These are phyloP conservation scores for Lagocephalus sceleratus DNA, from an alignment of 2,797 vertebrate species.

Conservation along the genomic window DNA sequence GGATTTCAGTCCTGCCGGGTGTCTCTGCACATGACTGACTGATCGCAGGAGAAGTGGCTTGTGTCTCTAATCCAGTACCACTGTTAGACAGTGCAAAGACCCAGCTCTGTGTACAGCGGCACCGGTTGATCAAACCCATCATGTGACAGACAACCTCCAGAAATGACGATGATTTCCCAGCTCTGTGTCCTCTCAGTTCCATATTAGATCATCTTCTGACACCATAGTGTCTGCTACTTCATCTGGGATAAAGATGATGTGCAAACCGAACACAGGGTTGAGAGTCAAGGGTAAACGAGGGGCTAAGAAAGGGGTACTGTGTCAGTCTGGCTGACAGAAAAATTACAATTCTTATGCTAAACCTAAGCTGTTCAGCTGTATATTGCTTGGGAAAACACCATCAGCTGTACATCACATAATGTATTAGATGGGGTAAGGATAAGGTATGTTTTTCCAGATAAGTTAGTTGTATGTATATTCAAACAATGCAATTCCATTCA, in stretches of 20 bases:
- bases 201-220: slow-evolving; percentile 66
- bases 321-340: slow-evolving; percentile 59
- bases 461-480: too few relatives aligned
- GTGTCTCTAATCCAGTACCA: slow-evolving; percentile 75
- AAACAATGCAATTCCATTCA: too few relatives aligned
- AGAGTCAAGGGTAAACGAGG: slow-evolving; percentile 64
- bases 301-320: slow-evolving; percentile 42
- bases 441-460: slow-evolving; percentile 1
- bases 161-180: slow-evolving; percentile 69
- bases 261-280: slow-evolving; percentile 56
- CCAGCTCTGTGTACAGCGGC: slow-evolving; percentile 65
- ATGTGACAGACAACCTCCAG: slow-evolving; percentile 69
- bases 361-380: slow-evolving; percentile 29
- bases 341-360: slow-evolving; percentile 6
- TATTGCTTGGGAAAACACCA: slow-evolving; percentile 17
- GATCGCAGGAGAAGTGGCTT: slow-evolving; percentile 72
- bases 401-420: slow-evolving; percentile 8
- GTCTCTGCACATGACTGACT: slow-evolving; percentile 68
- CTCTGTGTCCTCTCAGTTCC: slow-evolving; percentile 63
- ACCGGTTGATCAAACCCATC: slow-evolving; percentile 73
- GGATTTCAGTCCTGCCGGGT: slow-evolving; percentile 63
- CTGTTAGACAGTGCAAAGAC: slow-evolving; percentile 74
- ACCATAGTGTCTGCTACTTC: slow-evolving; percentile 57
- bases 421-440: not conserved
- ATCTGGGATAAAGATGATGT: slow-evolving; percentile 70